Conservation (phyloP, 64 coral and sea anemone genomes). For the Dendrophyllia cribrosa region DNA sequence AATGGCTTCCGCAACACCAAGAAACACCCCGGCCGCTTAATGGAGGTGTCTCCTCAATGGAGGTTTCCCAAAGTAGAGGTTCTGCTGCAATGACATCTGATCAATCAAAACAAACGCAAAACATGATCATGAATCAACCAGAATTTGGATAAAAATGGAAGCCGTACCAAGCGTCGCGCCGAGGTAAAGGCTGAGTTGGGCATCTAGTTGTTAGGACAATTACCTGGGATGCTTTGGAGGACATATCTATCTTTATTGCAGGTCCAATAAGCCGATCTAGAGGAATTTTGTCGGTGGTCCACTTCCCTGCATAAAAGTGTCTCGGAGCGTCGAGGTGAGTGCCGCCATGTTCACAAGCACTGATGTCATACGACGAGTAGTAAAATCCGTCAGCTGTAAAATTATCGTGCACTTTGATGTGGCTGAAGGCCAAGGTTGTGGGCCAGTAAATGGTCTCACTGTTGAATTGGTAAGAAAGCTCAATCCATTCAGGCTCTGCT, state of each 20-base stretch:
- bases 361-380: slow-evolving; percentile 71
- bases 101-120: no score
- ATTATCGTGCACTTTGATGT: slow-evolving; percentile 43
- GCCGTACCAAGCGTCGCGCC: no score
- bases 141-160: no score
- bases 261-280: slow-evolving; percentile 74
- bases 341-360: slow-evolving; percentile 77
- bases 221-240: slow-evolving; percentile 55
- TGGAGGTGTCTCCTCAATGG: no score
- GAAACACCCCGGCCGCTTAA: no score
- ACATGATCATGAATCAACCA: no score
- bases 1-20: no score
- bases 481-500: slow-evolving; percentile 60
- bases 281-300: slow-evolving; percentile 75
- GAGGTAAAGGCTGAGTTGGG: no score
- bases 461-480: slow-evolving; percentile 75
- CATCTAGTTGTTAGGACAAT: no score
- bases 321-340: slow-evolving; percentile 83
- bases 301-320: slow-evolving; percentile 57
- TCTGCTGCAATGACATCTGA: no score
- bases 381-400: slow-evolving; percentile 19
- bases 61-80: no score
- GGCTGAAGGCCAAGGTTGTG: slow-evolving; percentile 37
- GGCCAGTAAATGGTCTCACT: slow-evolving; percentile 83
- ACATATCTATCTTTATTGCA: slow-evolving; percentile 84